Percentiles rank a stretch among this genome's conserved stretches.
Conservation (phyloP, 1,140 invertebrate genomes). For the Tetragonula clypearis region DNA sequence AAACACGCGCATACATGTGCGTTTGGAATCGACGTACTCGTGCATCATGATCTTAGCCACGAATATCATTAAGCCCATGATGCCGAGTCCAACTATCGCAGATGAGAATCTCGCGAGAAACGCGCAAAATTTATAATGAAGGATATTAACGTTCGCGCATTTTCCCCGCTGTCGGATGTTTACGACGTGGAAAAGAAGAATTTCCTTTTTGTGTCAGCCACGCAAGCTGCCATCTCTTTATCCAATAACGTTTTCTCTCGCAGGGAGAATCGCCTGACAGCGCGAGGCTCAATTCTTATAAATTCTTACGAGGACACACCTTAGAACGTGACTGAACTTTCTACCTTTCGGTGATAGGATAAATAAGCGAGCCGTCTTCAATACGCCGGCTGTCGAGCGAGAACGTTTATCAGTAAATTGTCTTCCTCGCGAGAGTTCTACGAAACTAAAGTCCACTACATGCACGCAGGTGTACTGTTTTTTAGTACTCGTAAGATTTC, state of each 20-base stretch:
- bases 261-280: conserved; percentile 1
- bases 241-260: conserved; percentile 12
- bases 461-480: background rate
- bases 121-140: background rate
- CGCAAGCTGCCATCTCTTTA: background rate
- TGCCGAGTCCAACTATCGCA: background rate
- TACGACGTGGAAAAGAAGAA: conserved; percentile 10
- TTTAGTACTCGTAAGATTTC: background rate
- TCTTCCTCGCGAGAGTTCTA: background rate
- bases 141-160: background rate
- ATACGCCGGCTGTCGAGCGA: background rate
- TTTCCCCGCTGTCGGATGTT: background rate
- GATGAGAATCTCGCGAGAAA: background rate
- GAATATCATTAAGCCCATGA: background rate
- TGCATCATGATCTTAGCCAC: background rate
- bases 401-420: background rate
- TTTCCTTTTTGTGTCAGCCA: conserved; percentile 1
- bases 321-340: conserved; percentile 40
- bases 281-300: background rate
- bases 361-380: conserved; percentile 4
- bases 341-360: conserved; percentile 15
- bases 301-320: conserved; percentile 27
- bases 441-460: background rate
- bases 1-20: background rate
- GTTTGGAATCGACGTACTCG: background rate